phyloP scores from a whole-genome alignment of 2,797 vertebrate species.

The Ambastaia sidthimunki region DNA sequence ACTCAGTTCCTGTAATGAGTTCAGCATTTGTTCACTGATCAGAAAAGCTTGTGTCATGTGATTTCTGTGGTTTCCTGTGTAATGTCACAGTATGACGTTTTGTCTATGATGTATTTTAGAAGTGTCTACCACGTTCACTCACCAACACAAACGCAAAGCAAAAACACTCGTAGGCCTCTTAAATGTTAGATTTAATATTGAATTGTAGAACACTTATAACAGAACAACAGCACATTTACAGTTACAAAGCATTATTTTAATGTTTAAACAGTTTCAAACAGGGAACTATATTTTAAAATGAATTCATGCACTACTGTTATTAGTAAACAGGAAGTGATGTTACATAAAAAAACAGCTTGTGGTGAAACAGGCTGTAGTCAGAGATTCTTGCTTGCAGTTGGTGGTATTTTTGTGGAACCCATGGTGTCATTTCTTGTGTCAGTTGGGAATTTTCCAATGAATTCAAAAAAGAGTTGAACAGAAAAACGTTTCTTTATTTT shows the following conservation, averaged over 20 bases:
- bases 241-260: background rate
- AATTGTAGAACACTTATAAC: background rate
- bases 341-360: background rate
- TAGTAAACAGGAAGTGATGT: background rate
- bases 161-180: too few relatives aligned
- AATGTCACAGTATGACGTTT: background rate
- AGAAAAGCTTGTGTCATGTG: background rate
- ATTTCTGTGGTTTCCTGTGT: constrained; percentile 38
- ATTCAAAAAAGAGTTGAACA: background rate
- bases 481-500: background rate
- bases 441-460: background rate
- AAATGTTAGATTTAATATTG: background rate
- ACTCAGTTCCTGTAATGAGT: background rate
- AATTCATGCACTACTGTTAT: too few relatives aligned
- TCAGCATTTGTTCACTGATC: background rate
- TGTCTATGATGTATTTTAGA: background rate
- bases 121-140: background rate
- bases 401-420: background rate
- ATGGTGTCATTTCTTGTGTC: background rate
- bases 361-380: too few relatives aligned
- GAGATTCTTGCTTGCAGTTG: background rate
- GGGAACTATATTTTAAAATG: background rate
- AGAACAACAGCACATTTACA: background rate
- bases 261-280: background rate
- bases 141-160: background rate